phyloP scores from a whole-genome alignment of 2,888 invertebrate species.

The Leucania comma region DNA sequence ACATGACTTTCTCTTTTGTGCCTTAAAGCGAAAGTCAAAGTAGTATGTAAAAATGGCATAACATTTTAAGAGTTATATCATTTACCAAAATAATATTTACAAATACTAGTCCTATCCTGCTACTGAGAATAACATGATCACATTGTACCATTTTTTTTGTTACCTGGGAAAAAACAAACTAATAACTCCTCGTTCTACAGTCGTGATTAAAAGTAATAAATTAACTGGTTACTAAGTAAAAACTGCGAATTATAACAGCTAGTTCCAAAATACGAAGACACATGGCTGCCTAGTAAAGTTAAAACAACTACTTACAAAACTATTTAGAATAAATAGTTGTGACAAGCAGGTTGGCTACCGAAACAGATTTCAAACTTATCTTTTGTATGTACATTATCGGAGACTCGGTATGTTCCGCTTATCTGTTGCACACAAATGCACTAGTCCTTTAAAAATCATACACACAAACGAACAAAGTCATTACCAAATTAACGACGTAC shows the following conservation, averaged over 20 bases:
- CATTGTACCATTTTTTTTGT: neutral
- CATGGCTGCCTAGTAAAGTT: neutral
- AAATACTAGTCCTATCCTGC: neutral
- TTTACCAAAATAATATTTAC: neutral
- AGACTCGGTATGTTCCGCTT: constrained; percentile 86
- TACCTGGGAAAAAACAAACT: neutral
- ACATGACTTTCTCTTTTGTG: neutral
- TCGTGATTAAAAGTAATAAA: neutral
- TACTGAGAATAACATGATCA: no score
- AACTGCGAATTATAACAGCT: neutral
- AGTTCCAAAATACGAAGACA: neutral
- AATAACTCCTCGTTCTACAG: neutral
- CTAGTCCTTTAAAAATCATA: constrained; percentile 75
- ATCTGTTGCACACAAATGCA: constrained; percentile 84
- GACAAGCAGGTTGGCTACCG: constrained; percentile 87
- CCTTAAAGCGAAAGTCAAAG: neutral
- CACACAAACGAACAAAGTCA: constrained; percentile 86
- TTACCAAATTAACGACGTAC: constrained; percentile 89
- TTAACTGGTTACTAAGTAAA: neutral
- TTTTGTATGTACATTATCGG: constrained; percentile 83
- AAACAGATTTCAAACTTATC: constrained; percentile 85
- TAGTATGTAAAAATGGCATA: neutral
- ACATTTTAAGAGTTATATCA: neutral
- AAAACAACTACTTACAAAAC: constrained; percentile 31
- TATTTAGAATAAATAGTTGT: constrained; percentile 73